Evolutionary conservation across 64 coral and sea anemone genomes (phyloP).

Genomic region (Montipora foliosa): DNA sequence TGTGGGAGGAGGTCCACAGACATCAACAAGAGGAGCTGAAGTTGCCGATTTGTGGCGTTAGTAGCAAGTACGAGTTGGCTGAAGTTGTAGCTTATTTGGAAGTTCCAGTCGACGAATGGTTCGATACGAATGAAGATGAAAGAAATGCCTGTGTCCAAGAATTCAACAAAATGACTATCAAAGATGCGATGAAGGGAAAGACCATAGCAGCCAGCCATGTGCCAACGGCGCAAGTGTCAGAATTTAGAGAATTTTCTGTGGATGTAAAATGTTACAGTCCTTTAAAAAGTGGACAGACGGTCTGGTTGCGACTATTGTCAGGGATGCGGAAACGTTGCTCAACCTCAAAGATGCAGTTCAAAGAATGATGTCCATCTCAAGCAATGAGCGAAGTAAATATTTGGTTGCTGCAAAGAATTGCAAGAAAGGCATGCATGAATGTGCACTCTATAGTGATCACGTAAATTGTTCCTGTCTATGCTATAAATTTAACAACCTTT

Average conservation of each 20-base stretch:
- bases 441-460: slow-evolving; percentile 22
- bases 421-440: slow-evolving; percentile 49
- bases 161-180: slow-evolving; percentile 19
- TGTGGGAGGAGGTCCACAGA: slow-evolving; percentile 30
- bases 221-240: background rate
- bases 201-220: background rate
- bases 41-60: slow-evolving; percentile 23
- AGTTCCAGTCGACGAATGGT: slow-evolving; percentile 34
- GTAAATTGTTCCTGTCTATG: slow-evolving; percentile 16
- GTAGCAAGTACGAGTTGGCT: slow-evolving; percentile 18
- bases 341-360: background rate
- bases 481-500: slow-evolving; percentile 21
- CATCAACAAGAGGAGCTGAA: slow-evolving; percentile 42
- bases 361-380: background rate
- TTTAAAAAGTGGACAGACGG: background rate
- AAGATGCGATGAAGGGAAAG: slow-evolving; percentile 2
- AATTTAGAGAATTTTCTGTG: background rate
- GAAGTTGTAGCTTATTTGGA: slow-evolving; percentile 35
- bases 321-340: background rate
- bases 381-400: background rate
- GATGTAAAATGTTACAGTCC: background rate
- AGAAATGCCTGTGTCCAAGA: background rate
- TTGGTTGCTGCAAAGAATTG: background rate
- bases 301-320: background rate
- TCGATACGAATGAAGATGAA: slow-evolving; percentile 21